phyloP scores from a whole-genome alignment of 2,113 vertebrate genomes.

The Dendrocopos noguchii region DNA sequence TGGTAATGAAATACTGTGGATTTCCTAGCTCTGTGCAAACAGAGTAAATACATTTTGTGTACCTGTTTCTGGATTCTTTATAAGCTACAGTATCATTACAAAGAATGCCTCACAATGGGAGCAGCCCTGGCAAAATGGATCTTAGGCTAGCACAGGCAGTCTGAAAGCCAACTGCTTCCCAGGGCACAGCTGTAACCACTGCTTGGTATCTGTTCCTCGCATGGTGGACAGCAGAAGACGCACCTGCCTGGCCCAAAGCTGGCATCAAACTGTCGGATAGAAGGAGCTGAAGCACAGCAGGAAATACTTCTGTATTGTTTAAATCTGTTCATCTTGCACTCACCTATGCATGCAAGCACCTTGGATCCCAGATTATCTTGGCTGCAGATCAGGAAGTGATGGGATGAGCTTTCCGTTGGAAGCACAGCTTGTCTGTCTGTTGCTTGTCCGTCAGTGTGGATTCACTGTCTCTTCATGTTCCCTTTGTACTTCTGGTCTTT shows the following conservation, averaged over 20 bases:
- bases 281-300: neutral
- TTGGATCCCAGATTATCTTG: neutral
- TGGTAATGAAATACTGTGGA: neutral
- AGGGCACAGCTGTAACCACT: neutral
- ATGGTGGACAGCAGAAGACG: too few species aligned
- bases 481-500: slow-evolving; percentile 2
- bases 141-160: neutral
- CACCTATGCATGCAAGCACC: neutral
- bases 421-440: slow-evolving; percentile 23
- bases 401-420: neutral
- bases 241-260: neutral
- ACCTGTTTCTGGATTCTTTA: neutral
- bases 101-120: neutral
- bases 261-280: neutral
- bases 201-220: neutral
- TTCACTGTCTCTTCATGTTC: neutral
- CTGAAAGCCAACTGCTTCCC: neutral
- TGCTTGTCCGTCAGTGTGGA: neutral
- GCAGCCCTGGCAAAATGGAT: neutral
- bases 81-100: neutral
- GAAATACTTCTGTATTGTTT: neutral
- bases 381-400: slow-evolving; percentile 36
- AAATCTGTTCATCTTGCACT: neutral
- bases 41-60: neutral
- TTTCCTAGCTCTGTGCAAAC: neutral